Evolutionary conservation across 1,140 invertebrate species (phyloP), one percentile per base, ranked within the genome.

Genomic region (Lanistes nyassanus): DNA sequence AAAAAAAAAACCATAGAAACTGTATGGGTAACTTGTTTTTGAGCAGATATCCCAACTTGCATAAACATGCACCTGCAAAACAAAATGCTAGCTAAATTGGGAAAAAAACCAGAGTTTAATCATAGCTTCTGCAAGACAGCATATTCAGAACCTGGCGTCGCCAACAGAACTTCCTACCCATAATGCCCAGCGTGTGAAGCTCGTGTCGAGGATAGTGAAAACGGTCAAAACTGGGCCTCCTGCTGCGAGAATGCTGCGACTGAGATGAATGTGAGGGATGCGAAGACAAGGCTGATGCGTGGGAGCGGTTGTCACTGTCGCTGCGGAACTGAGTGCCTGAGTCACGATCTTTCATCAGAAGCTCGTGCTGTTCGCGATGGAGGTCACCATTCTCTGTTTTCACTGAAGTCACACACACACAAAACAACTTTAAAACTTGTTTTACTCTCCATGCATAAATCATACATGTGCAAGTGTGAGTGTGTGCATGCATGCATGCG

Each of bases 111-210:
- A 47, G 19, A 47, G 42, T 47, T 13, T n/a, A n/a, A n/a, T n/a
- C n/a, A n/a, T n/a, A n/a, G n/a, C n/a, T n/a, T n/a, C n/a, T n/a
- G n/a, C n/a, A n/a, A n/a, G n/a, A n/a, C n/a, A n/a, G n/a, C n/a
- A n/a, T n/a, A n/a, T n/a, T n/a, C n/a, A n/a, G n/a, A n/a, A n/a
- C n/a, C n/a, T n/a, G n/a, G n/a, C n/a, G n/a, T n/a, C n/a, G n/a
- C n/a, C n/a, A n/a, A n/a, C n/a, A n/a, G n/a, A n/a, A 37, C 16
- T 67, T 19, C 84, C 83, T 84, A 92, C 92, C 93, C 76, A 98
- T 91, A 11, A 95, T 93, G 76, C 96, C 94, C 36, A 95, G 90
- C 62, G 96, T 95, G 6, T 92, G 92, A 0, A 98, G 89, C 75
- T 95, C 91, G 23, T 92, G 91, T 64, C 95, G 90, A 0, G 94